Conservation (phyloP, 1,140 invertebrate species). For the Palaemon carinicauda region DNA sequence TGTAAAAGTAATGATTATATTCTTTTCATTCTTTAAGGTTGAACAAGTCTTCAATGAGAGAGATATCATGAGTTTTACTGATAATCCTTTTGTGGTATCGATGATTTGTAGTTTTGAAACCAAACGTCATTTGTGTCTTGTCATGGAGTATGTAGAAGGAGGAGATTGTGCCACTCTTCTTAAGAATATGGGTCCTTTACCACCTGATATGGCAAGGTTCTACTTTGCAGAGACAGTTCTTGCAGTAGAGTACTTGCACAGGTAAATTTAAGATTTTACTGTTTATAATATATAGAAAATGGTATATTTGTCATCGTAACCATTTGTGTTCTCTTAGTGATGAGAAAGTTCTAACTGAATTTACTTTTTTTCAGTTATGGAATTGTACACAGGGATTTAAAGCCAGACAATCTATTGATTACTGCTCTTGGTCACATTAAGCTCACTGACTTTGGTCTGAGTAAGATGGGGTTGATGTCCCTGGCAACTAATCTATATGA, state of each 20-base stretch:
- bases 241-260: constrained; percentile 98
- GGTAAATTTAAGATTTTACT: background rate
- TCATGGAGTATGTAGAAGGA: constrained; percentile 99
- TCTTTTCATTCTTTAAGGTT: constrained; percentile 66
- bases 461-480: constrained; percentile 99
- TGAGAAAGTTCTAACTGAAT: no score
- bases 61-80: constrained; percentile 98
- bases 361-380: constrained; percentile 75
- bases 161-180: constrained; percentile 97
- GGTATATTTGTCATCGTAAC: background rate
- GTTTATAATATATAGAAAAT: background rate
- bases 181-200: constrained; percentile 92
- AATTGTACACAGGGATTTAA: constrained; percentile 98
- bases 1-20: background rate
- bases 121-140: constrained; percentile 94
- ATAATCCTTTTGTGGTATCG: constrained; percentile 99
- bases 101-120: constrained; percentile 99
- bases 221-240: constrained; percentile 99
- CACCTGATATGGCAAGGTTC: constrained; percentile 96
- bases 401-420: constrained; percentile 98
- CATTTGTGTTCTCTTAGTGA: background rate
- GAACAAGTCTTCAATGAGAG: constrained; percentile 98
- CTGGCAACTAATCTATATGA: constrained; percentile 97
- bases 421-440: constrained; percentile 99
- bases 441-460: constrained; percentile 98